Base-by-base conservation (phyloP, 2,797 vertebrate genomes). In the Ctenopoma multispine region DNA sequence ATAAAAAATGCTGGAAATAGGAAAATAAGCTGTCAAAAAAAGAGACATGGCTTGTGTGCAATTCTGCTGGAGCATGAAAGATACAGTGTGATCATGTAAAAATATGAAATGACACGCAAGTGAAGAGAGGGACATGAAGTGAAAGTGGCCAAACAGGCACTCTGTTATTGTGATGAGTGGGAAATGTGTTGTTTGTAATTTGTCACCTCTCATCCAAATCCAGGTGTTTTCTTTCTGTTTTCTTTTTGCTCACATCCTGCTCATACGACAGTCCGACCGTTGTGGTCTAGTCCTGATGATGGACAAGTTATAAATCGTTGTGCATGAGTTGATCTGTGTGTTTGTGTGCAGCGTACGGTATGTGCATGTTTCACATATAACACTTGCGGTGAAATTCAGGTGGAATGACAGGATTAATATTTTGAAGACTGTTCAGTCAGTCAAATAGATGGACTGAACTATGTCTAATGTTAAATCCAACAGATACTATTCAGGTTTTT, bases 141-240 rank as follows among this genome's bases (percentile, higher is more conserved):
- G 38, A 72, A 44, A 58, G 61, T 20, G 61, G 55, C 60, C 75
- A 65, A 62, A 79, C 55, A 59, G 54, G 24, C 21, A 7, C 7
- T 41, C 24, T 21, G 50, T 34, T 54, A 40, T n/a, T 57, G 54
- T 18, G 27, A 40, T 23, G 46, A 54, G 47, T 8, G 54, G 36
- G 29, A 27, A 21, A 48, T 4, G 34, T 4, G 9, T 24, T 21
- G 40, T 44, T 48, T 29, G 23, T 51, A 29, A 60, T 66, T 53
- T 43, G 38, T 66, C 68, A 56, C 63, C 63, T 63, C 58, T 38
- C 18, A 63, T 5, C 24, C 60, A 18, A 20, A 66, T 29, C 36
- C 1, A 41, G 7, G 47, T 8, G 36, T 17, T 56, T 60, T n/a
- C 18, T 44, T 23, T 23, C 12, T 40, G 3, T 34, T 29, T 47